Evolutionary conservation across 2,113 vertebrate species (phyloP).

Genomic region (Montifringilla adamsi): DNA sequence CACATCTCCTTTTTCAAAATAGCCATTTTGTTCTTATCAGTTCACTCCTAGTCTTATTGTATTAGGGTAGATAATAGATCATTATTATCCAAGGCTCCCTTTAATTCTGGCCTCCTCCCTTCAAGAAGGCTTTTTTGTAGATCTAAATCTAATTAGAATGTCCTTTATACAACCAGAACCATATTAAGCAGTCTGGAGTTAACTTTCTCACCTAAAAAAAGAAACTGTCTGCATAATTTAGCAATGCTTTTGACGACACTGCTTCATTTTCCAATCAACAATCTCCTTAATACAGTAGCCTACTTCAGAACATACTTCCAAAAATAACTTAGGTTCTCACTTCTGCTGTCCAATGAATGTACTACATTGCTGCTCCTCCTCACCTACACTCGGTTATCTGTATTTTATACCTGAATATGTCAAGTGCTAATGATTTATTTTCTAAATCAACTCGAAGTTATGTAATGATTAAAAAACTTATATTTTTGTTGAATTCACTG

Average conservation of each 20-base stretch:
- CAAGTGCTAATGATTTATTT: neutral
- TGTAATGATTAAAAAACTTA: neutral
- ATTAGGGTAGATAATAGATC: neutral
- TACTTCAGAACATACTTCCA: neutral
- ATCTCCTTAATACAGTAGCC: neutral
- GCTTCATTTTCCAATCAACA: neutral
- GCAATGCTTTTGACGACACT: neutral
- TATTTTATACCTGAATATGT: neutral
- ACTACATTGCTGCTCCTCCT: neutral
- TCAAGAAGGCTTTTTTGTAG: neutral
- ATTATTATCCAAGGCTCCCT: neutral
- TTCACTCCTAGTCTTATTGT: neutral
- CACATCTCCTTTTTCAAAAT: neutral
- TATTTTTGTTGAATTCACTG: neutral
- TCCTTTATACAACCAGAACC: neutral
- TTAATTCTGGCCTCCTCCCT: neutral
- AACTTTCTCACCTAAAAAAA: neutral
- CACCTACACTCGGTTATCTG: neutral
- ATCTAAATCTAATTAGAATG: neutral
- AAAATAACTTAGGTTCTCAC: neutral
- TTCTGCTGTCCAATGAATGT: neutral
- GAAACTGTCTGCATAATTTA: neutral
- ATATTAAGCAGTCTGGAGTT: neutral
- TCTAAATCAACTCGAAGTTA: neutral
- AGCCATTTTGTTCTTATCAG: neutral